These are phyloP conservation scores for Benthosema pterotum DNA, from an alignment of 2,797 vertebrate species.

Conservation along the genomic window DNA sequence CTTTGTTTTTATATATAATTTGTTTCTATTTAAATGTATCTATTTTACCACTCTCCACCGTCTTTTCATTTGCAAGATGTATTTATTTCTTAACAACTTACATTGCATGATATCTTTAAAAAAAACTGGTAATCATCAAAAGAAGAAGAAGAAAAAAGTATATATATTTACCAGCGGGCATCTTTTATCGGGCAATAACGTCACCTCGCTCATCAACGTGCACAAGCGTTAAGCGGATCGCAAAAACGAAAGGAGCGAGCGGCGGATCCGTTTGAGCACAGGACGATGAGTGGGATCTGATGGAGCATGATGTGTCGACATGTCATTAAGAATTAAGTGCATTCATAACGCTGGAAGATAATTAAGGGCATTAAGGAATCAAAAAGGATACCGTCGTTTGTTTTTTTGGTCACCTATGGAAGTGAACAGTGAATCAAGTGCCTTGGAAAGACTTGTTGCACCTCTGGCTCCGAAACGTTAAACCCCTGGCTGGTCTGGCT, in stretches of 20 bases:
- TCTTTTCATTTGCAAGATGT: conserved; percentile 38
- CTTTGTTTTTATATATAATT: conserved; percentile 25
- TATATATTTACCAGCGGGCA: conserved; percentile 13
- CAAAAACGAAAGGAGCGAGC: conserved; percentile 53
- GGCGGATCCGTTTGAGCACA: conserved; percentile 49
- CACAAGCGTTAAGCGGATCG: conserved; percentile 39
- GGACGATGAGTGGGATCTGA: conserved; percentile 42
- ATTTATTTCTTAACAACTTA: conserved; percentile 37
- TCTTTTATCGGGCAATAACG: conserved; percentile 41
- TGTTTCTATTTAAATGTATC: conserved; percentile 35
- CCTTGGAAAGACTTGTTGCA: conserved; percentile 72
- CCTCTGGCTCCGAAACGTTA: conserved; percentile 46
- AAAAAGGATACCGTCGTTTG: conserved; percentile 44
- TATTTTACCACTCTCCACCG: conserved; percentile 28
- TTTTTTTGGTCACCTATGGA: conserved; percentile 55
- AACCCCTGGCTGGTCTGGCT: conserved; percentile 48
- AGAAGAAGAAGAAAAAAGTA: background rate
- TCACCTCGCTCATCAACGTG: conserved; percentile 47
- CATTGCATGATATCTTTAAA: conserved; percentile 48
- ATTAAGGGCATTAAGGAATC: conserved; percentile 47
- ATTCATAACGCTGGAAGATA: conserved; percentile 64
- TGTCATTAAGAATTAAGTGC: conserved; percentile 71
- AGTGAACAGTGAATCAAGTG: conserved; percentile 76
- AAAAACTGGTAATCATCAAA: conserved; percentile 38
- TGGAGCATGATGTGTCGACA: conserved; percentile 45